Percentiles rank a stretch among this genome's conserved stretches.
Evolutionary conservation across 64 coral and sea anemone species (phyloP).

Genomic region (Actinia equina): DNA sequence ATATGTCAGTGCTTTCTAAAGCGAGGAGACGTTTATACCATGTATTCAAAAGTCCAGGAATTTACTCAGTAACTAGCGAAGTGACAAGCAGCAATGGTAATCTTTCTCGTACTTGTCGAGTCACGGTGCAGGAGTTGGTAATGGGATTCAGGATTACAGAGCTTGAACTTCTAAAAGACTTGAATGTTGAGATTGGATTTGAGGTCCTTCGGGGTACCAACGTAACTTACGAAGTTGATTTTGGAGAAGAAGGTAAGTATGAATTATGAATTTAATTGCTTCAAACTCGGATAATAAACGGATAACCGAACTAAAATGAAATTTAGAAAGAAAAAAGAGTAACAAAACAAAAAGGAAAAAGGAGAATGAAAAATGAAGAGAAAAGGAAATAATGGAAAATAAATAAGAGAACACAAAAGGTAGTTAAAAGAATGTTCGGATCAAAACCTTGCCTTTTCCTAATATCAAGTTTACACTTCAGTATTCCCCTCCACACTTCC

Average conservation of each 20-base stretch:
- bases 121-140: constrained; percentile 27
- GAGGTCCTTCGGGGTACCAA: constrained; percentile 45
- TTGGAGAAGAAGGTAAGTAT: constrained; percentile 35
- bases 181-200: constrained; percentile 32
- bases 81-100: background rate
- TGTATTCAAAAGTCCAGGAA: background rate
- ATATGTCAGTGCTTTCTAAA: background rate
- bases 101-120: background rate
- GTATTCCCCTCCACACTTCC: too few relatives aligned
- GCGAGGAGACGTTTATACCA: background rate
- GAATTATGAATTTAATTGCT: background rate
- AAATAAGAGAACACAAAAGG: too few relatives aligned
- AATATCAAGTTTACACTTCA: too few relatives aligned
- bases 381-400: too few relatives aligned
- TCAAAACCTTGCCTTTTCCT: too few relatives aligned
- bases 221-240: constrained; percentile 44
- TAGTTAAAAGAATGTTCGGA: too few relatives aligned
- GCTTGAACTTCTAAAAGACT: background rate
- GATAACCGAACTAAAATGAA: too few relatives aligned
- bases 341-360: too few relatives aligned
- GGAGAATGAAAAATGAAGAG: too few relatives aligned
- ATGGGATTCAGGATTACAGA: constrained; percentile 30
- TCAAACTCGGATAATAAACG: too few relatives aligned
- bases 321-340: too few relatives aligned
- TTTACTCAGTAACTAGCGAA: background rate